phyloP scores from a whole-genome alignment of 2,888 invertebrate genomes.

The Eledona agricola region DNA sequence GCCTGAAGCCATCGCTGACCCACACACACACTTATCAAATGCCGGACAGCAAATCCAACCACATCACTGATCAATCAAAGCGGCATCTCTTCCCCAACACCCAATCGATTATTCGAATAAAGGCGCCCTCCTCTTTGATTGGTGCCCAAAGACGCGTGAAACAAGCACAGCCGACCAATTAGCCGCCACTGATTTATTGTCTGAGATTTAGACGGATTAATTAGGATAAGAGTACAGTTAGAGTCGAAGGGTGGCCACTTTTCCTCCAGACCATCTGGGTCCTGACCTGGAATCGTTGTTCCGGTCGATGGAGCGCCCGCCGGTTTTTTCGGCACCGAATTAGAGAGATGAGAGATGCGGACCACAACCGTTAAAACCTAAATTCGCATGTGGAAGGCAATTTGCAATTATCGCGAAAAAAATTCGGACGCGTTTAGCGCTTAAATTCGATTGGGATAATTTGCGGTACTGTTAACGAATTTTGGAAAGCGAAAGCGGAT shows the following conservation, averaged over 20 bases:
- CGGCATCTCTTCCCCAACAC: no score
- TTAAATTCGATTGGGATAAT: slow-evolving; percentile 9
- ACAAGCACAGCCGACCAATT: no score
- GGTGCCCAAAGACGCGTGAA: no score
- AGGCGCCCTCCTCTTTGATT: no score
- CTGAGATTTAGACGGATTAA: no score
- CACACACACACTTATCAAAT: slow-evolving; percentile 55
- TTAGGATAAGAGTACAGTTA: slow-evolving; percentile 18
- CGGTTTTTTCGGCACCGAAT: slow-evolving; percentile 12
- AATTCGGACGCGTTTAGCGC: slow-evolving; percentile 13
- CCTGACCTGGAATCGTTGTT: slow-evolving; percentile 9
- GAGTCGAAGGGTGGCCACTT: no score
- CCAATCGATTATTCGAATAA: slow-evolving; percentile 40
- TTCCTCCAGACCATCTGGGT: no score
- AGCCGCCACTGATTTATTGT: no score
- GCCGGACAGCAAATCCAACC: slow-evolving; percentile 35
- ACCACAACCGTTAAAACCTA: slow-evolving; percentile 32
- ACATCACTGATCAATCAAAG: slow-evolving; percentile 43
- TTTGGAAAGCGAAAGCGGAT: slow-evolving; percentile 25
- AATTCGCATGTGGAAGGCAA: slow-evolving; percentile 25
- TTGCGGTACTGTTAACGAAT: slow-evolving; percentile 17
- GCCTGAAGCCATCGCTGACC: slow-evolving; percentile 56
- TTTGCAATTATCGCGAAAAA: slow-evolving; percentile 31
- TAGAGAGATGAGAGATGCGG: slow-evolving; percentile 17
- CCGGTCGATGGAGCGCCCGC: slow-evolving; percentile 3